Percentiles rank a stretch among this genome's conserved stretches.
Conservation (phyloP, 2,888 invertebrate genomes). For the Agriopis leucophaearia region DNA sequence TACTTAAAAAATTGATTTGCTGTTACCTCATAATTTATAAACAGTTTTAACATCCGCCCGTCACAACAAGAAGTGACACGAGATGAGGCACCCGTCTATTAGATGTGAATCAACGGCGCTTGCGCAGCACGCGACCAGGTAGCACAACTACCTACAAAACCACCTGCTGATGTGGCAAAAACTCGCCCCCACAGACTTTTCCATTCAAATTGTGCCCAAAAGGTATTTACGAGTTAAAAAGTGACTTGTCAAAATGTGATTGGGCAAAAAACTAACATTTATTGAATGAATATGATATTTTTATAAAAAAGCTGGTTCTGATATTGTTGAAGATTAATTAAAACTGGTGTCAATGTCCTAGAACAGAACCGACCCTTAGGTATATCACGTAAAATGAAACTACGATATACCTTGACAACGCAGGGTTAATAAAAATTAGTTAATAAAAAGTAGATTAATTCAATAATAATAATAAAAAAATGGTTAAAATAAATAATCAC, state of each 20-base stretch:
- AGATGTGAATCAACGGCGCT: slow-evolving; percentile 31
- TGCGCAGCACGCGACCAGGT: slow-evolving; percentile 67
- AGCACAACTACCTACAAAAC: slow-evolving; percentile 38
- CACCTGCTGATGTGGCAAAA: slow-evolving; percentile 43
- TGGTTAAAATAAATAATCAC: too few species aligned
- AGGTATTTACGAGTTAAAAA: slow-evolving; percentile 16
- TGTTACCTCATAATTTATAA: too few species aligned
- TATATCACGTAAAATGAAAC: too few species aligned
- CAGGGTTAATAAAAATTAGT: too few species aligned
- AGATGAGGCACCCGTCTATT: slow-evolving; percentile 41
- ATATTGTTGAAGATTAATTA: too few species aligned
- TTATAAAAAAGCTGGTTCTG: background rate
- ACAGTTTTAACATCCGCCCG: background rate
- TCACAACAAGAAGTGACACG: background rate
- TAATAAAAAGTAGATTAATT: too few species aligned
- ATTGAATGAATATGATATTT: slow-evolving; percentile 22
- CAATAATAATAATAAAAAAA: too few species aligned
- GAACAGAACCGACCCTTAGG: too few species aligned
- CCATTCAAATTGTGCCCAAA: slow-evolving; percentile 31
- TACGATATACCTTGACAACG: too few species aligned
- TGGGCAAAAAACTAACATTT: slow-evolving; percentile 20
- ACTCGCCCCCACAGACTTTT: slow-evolving; percentile 26
- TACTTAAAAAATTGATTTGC: too few species aligned
- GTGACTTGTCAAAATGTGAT: slow-evolving; percentile 22
- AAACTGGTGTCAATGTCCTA: too few species aligned